Percentiles rank a stretch among this genome's conserved stretches.
phyloP scores from a whole-genome alignment of 1,140 invertebrate species.

The Spodoptera litura region DNA sequence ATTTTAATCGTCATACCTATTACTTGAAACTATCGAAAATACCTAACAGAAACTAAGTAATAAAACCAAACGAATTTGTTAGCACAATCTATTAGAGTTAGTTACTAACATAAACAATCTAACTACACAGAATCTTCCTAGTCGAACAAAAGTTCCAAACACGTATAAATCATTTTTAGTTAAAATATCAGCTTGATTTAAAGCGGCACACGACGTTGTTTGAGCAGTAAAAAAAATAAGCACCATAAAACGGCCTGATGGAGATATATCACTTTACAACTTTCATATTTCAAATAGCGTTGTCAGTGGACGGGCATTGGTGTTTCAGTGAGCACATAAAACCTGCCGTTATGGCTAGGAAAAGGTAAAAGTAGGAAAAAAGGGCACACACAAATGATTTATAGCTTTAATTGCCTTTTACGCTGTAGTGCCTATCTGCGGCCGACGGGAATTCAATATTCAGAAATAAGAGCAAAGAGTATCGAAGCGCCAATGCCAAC shows the following conservation, averaged over 20 bases:
- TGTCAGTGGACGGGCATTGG: constrained; percentile 63
- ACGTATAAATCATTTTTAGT: constrained; percentile 58
- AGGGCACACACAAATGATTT: constrained; percentile 71
- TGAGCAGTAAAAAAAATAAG: constrained; percentile 67
- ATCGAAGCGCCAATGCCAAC: constrained; percentile 57
- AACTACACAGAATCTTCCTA: constrained; percentile 37
- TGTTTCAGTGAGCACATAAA: constrained; percentile 63
- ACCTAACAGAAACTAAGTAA: not conserved
- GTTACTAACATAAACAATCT: constrained; percentile 7
- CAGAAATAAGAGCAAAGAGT: constrained; percentile 67
- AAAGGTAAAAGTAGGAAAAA: constrained; percentile 58
- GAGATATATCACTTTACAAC: constrained; percentile 77
- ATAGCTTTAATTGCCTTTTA: constrained; percentile 76
- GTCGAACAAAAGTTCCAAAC: constrained; percentile 48
- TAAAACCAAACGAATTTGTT: constrained; percentile 37
- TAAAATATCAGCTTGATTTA: constrained; percentile 70
- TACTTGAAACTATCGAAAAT: not conserved
- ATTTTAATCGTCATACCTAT: too few relatives aligned
- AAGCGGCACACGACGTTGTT: constrained; percentile 64
- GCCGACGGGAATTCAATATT: constrained; percentile 74
- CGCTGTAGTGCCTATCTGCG: constrained; percentile 52
- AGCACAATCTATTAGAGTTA: constrained; percentile 45
- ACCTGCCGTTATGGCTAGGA: constrained; percentile 60
- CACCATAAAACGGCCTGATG: constrained; percentile 68
- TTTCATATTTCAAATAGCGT: constrained; percentile 79